Evolutionary conservation across 2,113 vertebrate genomes (phyloP), one percentile per base, ranked within the genome.

Genomic region (Prinia subflava): DNA sequence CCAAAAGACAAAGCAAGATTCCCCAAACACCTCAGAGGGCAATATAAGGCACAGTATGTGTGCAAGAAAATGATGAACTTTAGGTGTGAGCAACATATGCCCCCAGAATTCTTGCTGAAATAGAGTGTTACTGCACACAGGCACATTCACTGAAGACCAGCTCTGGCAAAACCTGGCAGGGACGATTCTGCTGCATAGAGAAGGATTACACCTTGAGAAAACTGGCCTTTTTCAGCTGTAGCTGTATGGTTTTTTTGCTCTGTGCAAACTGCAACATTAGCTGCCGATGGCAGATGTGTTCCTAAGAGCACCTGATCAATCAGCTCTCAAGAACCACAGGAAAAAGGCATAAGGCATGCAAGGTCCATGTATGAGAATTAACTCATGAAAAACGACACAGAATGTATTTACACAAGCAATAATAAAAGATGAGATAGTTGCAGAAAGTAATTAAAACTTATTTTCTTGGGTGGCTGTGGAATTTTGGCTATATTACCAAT

Each of bases 1-100:
- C 6, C 39, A 78, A 86, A 92, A 92, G 79, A 69, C 59, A 70
- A 50, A 90, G 56, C 33, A 88, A 69, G 15, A 79, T 90, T 65
- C 53, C 62, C 27, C 44, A 53, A 49, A 83, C 53, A 80, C 63
- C 21, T 73, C 63, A 55, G 64, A 88, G 92, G 16, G 21, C 71
- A 90, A 63, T 55, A 67, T 55, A 92, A 93, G 64, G 71, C 52
- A 67, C 46, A 42, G 33, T 59, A 10, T 14, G 39, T 27, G 24
- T 39, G 52, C 39, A 67, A 78, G 60, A 67, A 94, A 78, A 62
- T 9, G 0, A 69, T 35, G 59, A 74, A 55, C 14, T 65, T 70
- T 9, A 55, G 31, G 16, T 49, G 53, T 42, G 23, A 94, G 50
- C 1, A 1, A 50, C 59, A 42, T 63, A 82, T 39, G 53, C 2